Evolutionary conservation across 2,888 invertebrate species (phyloP).

Genomic region (Heliconius charithonia): DNA sequence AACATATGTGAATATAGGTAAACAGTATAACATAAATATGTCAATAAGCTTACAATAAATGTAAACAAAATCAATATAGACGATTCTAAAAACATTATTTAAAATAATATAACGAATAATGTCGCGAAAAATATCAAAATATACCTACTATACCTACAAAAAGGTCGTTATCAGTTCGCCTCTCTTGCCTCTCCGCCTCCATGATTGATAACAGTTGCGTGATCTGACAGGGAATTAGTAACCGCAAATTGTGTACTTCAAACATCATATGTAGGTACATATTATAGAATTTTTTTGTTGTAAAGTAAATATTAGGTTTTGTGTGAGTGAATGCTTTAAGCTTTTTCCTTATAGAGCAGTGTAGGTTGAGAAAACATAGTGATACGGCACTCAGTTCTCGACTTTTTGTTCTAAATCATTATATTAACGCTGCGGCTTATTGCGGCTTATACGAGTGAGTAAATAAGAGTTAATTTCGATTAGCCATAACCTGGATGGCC

Average conservation of each 20-base stretch:
- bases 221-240: conserved; percentile 19
- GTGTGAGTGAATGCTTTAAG: too few relatives aligned
- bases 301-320: background rate
- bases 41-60: too few relatives aligned
- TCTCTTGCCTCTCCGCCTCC: background rate
- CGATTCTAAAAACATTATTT: background rate
- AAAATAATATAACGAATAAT: background rate
- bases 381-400: too few relatives aligned
- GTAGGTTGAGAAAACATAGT: too few relatives aligned
- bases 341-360: too few relatives aligned
- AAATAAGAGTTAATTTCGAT: too few relatives aligned
- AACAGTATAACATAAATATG: too few relatives aligned
- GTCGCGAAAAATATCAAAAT: background rate
- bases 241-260: conserved; percentile 1
- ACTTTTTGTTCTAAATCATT: too few relatives aligned
- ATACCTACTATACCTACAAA: background rate
- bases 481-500: too few relatives aligned
- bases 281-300: background rate
- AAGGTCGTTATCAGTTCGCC: conserved; percentile 7
- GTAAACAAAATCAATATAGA: background rate
- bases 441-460: too few relatives aligned
- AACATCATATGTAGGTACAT: background rate
- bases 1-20: too few relatives aligned
- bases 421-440: too few relatives aligned
- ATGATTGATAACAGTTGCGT: conserved; percentile 32